Base-by-base conservation (phyloP, 1,140 invertebrate species). In the Drosophila ambigua region DNA sequence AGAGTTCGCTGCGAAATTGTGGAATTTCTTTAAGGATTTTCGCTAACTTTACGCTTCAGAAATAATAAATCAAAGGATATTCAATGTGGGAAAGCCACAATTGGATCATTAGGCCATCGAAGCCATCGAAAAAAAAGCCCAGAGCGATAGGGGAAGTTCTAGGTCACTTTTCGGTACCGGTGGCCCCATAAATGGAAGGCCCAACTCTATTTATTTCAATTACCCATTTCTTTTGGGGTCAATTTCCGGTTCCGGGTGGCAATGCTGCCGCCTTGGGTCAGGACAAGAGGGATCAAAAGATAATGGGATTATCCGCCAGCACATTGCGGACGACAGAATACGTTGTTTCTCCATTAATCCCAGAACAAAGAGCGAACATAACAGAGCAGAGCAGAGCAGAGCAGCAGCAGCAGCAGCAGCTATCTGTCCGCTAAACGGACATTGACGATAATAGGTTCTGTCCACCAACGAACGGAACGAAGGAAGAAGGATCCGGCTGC, bases 341-440 rank as follows among this genome's bases (percentile, higher is more conserved):
- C 66, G 66, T 57, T 69, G 57, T 69, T 69, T 69, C 64, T 69
- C 66, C 66, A 69, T 69, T 69, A 69, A 69, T 69, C 66, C 66
- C 50, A 46, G 35, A 51, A 43, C 65, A 67, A 68, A 67, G 31
- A 66, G 43, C 65, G 24, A 50, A 26, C 31, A 28, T 8, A 28
- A 31, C 44, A 20, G 31, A 35, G 5, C 51, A 51, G 26, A 16
- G n/a, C 20, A 20, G 20, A 20, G 20, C 20, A 20, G 20, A 35
- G 31, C 31, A 35, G 31, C 31, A 9, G 2, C 2, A 35, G 8
- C 31, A 35, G 31, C 8, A 35, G 9, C 31, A 35, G 31, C 31
- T 35, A 35, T 35, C 31, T 35, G 31, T 35, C 9, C 31, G 31
- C 31, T 35, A 15, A 45, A 28, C 35, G 64, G 66, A 69, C 50